These are phyloP conservation scores for Stegastes partitus DNA, from an alignment of 2,113 vertebrate species.

Conservation along the genomic window DNA sequence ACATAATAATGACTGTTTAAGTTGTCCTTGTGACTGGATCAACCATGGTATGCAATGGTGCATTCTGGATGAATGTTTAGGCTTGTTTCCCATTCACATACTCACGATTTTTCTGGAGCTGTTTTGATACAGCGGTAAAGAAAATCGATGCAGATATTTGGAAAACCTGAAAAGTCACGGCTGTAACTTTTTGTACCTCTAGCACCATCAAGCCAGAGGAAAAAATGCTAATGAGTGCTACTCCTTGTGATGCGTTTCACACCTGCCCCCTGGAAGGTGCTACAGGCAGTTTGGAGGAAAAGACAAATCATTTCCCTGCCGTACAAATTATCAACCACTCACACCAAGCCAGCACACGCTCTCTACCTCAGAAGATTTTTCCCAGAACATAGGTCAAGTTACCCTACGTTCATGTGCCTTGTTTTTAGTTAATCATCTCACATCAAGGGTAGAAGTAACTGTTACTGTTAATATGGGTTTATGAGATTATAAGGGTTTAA, in stretches of 20 bases:
- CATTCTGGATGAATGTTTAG: not conserved
- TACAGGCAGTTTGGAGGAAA: slow-evolving; percentile 14
- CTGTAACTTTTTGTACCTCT: not conserved
- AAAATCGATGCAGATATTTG: not conserved
- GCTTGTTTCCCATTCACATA: not conserved
- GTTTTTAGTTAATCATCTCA: not conserved
- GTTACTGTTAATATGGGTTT: not conserved
- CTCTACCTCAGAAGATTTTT: too few species aligned
- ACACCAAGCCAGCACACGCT: not conserved
- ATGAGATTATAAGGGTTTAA: not conserved
- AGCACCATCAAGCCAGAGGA: not conserved
- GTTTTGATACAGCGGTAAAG: not conserved
- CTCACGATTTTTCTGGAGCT: not conserved
- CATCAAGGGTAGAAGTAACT: not conserved
- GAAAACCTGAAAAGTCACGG: too few species aligned
- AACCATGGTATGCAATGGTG: not conserved
- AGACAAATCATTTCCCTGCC: slow-evolving; percentile 3
- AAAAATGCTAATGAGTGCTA: not conserved
- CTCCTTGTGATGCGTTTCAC: slow-evolving; percentile 1
- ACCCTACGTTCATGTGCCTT: not conserved
- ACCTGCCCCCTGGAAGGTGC: not conserved
- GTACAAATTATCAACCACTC: not conserved
- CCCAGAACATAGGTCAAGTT: not conserved
- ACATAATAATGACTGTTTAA: not conserved
- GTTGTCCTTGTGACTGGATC: slow-evolving; percentile 1